phyloP scores from a whole-genome alignment of 2,797 vertebrate species.

The Trichosurus vulpecula region DNA sequence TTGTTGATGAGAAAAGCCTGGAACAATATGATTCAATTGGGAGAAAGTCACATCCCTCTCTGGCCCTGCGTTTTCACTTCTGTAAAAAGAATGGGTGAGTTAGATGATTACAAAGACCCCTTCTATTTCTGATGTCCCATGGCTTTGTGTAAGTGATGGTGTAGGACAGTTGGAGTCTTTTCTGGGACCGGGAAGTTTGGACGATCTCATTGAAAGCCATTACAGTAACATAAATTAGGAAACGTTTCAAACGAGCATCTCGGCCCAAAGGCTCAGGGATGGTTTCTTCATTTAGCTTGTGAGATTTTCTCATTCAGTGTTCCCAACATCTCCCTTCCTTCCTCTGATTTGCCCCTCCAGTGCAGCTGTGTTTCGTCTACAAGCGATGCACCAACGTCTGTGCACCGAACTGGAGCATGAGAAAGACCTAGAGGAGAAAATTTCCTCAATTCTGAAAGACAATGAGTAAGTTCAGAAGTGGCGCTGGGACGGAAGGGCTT shows the following conservation, averaged over 20 bases:
- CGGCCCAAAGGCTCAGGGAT: neutral
- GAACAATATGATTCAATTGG: neutral
- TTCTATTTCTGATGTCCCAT: neutral
- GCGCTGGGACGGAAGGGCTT: neutral
- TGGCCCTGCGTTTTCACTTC: neutral
- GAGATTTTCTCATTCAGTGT: slow-evolving; percentile 4
- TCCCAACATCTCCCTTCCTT: neutral
- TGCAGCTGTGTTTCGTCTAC: slow-evolving; percentile 84
- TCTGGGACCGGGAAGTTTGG: neutral
- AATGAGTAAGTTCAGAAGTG: slow-evolving; percentile 77
- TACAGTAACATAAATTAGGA: neutral
- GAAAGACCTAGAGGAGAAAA: slow-evolving; percentile 82
- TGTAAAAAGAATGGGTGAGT: neutral
- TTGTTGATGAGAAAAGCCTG: neutral
- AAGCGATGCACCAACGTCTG: slow-evolving; percentile 81
- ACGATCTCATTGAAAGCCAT: neutral
- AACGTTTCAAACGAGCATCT: neutral
- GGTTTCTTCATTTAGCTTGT: neutral
- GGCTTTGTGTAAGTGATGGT: neutral
- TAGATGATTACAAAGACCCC: neutral
- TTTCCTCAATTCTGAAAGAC: slow-evolving; percentile 79
- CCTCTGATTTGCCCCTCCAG: slow-evolving; percentile 76
- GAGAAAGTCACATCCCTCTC: neutral
- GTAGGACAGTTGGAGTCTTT: neutral
- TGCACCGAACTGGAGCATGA: slow-evolving; percentile 85